These are phyloP conservation scores for Malurus leucopterus DNA, from an alignment of 2,797 vertebrate species.

Conservation along the genomic window DNA sequence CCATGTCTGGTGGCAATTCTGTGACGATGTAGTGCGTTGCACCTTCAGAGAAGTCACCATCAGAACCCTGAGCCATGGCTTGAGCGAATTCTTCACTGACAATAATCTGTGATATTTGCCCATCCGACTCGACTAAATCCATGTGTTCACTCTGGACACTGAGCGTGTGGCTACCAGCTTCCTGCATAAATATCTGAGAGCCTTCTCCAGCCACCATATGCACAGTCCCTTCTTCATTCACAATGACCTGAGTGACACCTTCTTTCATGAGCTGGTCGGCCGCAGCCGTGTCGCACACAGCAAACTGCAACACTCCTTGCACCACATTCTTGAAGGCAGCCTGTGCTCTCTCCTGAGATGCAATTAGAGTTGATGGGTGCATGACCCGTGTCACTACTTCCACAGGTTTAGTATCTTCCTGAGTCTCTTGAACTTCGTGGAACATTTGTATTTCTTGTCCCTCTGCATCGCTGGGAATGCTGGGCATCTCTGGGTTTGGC, in stretches of 20 bases:
- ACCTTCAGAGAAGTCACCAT: constrained; percentile 66
- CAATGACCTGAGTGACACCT: constrained; percentile 90
- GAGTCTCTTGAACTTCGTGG: constrained; percentile 53
- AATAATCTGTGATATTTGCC: constrained; percentile 79
- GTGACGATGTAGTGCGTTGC: constrained; percentile 94
- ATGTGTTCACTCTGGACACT: constrained; percentile 63
- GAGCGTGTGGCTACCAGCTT: constrained; percentile 59
- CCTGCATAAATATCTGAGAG: constrained; percentile 78
- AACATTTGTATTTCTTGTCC: constrained; percentile 65
- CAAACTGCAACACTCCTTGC: constrained; percentile 91
- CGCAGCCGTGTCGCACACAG: constrained; percentile 74
- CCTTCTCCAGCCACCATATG: constrained; percentile 79
- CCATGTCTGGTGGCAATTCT: constrained; percentile 83
- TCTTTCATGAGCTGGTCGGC: constrained; percentile 89
- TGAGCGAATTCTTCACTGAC: constrained; percentile 76
- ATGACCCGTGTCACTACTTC: constrained; percentile 75
- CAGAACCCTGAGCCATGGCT: constrained; percentile 73
- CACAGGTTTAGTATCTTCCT: constrained; percentile 58
- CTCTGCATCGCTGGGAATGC: not conserved
- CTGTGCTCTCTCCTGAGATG: constrained; percentile 70
- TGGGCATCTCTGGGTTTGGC: constrained; percentile 30
- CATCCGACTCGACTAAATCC: constrained; percentile 68
- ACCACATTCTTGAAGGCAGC: constrained; percentile 80
- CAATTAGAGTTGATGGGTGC: constrained; percentile 64
- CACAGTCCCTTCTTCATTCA: constrained; percentile 87